Percentiles rank a stretch among this genome's conserved stretches.
These are phyloP conservation scores for Catharus fuscescens DNA, from an alignment of 2,113 vertebrate species.

Conservation along the genomic window DNA sequence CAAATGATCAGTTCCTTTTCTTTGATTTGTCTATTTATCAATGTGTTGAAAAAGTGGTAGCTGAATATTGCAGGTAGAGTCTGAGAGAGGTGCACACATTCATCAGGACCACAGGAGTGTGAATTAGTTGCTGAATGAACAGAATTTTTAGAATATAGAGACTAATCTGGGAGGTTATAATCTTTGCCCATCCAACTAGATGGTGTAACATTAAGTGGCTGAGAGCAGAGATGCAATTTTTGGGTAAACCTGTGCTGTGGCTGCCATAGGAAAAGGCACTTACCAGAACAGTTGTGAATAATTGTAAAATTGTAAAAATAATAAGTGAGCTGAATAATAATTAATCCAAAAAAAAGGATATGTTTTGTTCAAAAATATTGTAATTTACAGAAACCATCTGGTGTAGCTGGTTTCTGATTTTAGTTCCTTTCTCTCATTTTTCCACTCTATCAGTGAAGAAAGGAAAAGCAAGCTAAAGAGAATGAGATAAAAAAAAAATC, in stretches of 20 bases:
- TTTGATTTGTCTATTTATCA: neutral
- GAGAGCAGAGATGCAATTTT: neutral
- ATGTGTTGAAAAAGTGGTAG: neutral
- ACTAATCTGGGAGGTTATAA: neutral
- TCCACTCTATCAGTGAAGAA: neutral
- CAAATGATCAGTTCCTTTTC: neutral
- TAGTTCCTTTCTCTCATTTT: neutral
- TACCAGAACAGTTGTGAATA: neutral
- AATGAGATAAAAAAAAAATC: neutral
- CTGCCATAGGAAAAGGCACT: neutral
- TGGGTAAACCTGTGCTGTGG: neutral
- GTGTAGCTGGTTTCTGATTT: neutral
- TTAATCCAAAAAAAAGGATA: neutral
- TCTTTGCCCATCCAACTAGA: neutral
- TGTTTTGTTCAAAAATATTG: neutral
- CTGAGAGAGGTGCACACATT: neutral
- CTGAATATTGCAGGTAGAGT: neutral
- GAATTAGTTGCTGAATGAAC: neutral
- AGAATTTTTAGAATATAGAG: neutral
- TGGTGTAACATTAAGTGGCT: neutral
- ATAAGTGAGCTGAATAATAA: neutral
- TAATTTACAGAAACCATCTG: neutral
- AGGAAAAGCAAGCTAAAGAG: neutral
- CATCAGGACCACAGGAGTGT: neutral
- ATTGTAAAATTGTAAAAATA: neutral